phyloP scores from a whole-genome alignment of 2,797 vertebrate species.

The Sitta carolinensis region DNA sequence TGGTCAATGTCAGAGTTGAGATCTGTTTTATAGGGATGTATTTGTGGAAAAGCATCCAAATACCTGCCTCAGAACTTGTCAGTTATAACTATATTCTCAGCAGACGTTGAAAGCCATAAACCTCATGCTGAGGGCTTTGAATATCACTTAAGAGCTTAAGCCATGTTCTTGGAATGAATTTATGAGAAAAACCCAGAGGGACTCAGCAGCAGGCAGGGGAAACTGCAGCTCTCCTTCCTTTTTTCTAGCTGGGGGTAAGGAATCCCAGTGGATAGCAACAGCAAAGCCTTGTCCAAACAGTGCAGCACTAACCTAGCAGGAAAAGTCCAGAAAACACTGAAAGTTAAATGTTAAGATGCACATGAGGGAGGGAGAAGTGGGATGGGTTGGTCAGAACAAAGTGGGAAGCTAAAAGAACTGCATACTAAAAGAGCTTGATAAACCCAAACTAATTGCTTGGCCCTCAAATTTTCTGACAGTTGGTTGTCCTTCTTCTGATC shows the following conservation, averaged over 20 bases:
- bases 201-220: background rate
- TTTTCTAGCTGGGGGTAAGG: background rate
- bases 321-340: background rate
- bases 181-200: background rate
- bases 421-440: background rate
- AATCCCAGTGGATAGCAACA: background rate
- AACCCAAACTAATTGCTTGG: background rate
- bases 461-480: background rate
- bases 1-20: slow-evolving; percentile 26
- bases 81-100: slow-evolving; percentile 54
- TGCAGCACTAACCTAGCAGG: background rate
- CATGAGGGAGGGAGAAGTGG: background rate
- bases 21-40: slow-evolving; percentile 20
- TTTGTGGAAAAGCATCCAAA: slow-evolving; percentile 46
- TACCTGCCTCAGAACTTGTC: slow-evolving; percentile 50
- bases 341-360: background rate
- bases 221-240: background rate
- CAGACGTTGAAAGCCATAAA: slow-evolving; percentile 45
- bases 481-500: background rate
- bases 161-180: slow-evolving; percentile 44
- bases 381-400: background rate
- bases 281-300: background rate
- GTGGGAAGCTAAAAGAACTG: background rate
- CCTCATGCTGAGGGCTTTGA: slow-evolving; percentile 59
- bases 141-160: slow-evolving; percentile 53